Percentiles rank a stretch among this genome's conserved stretches.
Conservation (phyloP, 1,140 invertebrate species). For the Penaeus chinensis region DNA sequence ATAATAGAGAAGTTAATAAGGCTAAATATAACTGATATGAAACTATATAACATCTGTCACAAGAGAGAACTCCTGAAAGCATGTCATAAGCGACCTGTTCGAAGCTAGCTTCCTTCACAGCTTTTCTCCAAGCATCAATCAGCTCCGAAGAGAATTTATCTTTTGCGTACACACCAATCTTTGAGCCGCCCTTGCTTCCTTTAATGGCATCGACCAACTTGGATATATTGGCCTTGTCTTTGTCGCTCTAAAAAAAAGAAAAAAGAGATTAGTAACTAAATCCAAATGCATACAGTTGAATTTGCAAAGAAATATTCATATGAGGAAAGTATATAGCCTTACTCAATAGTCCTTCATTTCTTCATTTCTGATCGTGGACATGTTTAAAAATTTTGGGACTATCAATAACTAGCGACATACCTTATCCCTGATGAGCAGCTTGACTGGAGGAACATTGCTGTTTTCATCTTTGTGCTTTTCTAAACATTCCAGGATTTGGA, state of each 20-base stretch:
- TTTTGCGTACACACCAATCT: slow-evolving; percentile 92
- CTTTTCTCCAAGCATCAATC: slow-evolving; percentile 88
- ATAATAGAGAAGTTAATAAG: neutral
- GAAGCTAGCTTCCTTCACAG: slow-evolving; percentile 81
- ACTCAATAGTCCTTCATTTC: too few species aligned
- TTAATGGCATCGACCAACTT: slow-evolving; percentile 89
- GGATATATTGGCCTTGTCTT: slow-evolving; percentile 94
- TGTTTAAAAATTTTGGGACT: neutral
- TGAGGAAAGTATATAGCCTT: too few species aligned
- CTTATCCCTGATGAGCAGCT: slow-evolving; percentile 91
- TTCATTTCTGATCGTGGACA: neutral
- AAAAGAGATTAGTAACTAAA: neutral
- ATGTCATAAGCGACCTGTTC: slow-evolving; percentile 74
- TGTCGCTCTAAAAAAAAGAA: slow-evolving; percentile 81
- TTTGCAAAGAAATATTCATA: neutral
- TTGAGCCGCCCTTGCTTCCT: slow-evolving; percentile 89
- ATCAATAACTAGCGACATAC: slow-evolving; percentile 71
- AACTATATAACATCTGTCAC: too few species aligned
- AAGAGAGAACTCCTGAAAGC: slow-evolving; percentile 6
- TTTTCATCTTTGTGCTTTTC: slow-evolving; percentile 89
- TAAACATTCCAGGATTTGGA: slow-evolving; percentile 94
- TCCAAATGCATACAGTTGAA: neutral
- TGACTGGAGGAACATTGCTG: slow-evolving; percentile 81
- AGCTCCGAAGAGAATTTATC: slow-evolving; percentile 95
- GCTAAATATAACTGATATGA: neutral